These are phyloP conservation scores for Trogon surrucura DNA, from an alignment of 2,113 vertebrate genomes.

Conservation along the genomic window DNA sequence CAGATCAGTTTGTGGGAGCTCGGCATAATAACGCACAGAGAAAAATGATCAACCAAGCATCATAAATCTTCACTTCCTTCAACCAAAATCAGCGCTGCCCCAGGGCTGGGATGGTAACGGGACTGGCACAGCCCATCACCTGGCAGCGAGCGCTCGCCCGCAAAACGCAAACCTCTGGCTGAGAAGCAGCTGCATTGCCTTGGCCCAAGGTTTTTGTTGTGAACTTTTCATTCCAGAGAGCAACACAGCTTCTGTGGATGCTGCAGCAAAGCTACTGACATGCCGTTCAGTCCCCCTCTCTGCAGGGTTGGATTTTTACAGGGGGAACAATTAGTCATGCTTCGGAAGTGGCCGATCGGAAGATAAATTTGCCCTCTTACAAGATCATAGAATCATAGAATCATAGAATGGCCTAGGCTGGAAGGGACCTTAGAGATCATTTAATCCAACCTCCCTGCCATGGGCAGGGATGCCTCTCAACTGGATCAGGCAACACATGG, in stretches of 20 bases:
- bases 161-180: neutral
- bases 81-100: neutral
- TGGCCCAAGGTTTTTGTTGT: neutral
- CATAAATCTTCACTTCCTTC: neutral
- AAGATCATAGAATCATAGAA: neutral
- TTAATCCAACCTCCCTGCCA: no score
- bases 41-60: accelerated
- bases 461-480: no score
- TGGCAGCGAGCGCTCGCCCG: accelerated
- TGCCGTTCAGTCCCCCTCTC: neutral
- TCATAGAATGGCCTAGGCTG: no score
- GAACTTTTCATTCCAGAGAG: neutral
- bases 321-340: neutral
- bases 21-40: neutral
- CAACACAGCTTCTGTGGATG: neutral
- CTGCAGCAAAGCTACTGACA: neutral
- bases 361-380: neutral
- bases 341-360: neutral
- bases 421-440: no score
- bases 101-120: neutral
- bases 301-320: neutral
- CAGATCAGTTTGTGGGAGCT: neutral
- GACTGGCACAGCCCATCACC: neutral
- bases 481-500: no score
- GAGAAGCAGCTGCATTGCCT: neutral